Percentiles rank a stretch among this genome's conserved stretches.
These are phyloP conservation scores for Stomatorhinus walkeri DNA, from an alignment of 2,797 vertebrate genomes.

Conservation along the genomic window DNA sequence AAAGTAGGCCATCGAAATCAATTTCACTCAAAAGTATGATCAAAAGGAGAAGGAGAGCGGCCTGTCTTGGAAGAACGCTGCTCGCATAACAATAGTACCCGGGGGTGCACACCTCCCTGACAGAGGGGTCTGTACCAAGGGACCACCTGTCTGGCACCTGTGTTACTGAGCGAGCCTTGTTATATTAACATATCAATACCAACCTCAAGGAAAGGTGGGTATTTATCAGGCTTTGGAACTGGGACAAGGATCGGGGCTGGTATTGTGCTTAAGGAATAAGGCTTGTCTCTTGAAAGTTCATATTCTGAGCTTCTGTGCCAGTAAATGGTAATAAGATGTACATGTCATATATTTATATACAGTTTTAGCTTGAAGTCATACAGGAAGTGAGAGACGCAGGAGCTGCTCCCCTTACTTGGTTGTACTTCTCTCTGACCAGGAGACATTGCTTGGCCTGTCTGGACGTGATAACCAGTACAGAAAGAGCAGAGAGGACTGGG, in stretches of 20 bases:
- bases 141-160: too few species aligned
- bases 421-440: not conserved
- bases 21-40: slow-evolving; percentile 14
- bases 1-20: slow-evolving; percentile 15
- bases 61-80: not conserved
- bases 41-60: not conserved
- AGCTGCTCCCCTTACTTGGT: not conserved
- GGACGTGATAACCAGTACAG: not conserved
- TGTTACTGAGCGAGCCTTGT: too few species aligned
- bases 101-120: not conserved
- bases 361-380: not conserved
- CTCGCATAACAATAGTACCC: not conserved
- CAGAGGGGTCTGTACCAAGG: too few species aligned
- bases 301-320: not conserved
- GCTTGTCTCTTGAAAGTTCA: not conserved
- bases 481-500: not conserved
- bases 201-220: not conserved
- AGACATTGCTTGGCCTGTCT: not conserved
- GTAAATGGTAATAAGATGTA: not conserved
- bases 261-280: not conserved
- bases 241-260: not conserved
- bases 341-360: not conserved
- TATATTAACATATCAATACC: not conserved
- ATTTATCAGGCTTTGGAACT: not conserved
- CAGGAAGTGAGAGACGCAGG: not conserved